Base-by-base conservation (phyloP, 2,888 invertebrate species). In the Oithona nana region DNA sequence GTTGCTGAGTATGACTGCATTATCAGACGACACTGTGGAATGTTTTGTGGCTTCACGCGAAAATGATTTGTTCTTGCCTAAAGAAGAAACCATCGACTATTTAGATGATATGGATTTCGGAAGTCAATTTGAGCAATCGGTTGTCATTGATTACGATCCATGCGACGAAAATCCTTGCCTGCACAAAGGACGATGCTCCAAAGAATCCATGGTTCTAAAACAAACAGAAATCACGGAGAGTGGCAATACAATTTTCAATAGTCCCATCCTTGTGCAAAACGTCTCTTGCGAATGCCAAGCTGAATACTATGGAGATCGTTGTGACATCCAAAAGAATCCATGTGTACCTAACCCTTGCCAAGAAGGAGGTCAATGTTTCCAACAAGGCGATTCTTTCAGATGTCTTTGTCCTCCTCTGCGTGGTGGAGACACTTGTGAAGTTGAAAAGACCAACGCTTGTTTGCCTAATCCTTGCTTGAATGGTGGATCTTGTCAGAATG, bases 271-370 rank as follows among this genome's bases (percentile, higher is more conserved):
- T 0, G 77, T 79, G 8, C 84, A 88, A 70, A 84, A 85, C 66
- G 85, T 83, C 71, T 77, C 75, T 2, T 92, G 92, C 71, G 81
- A 82, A 66, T 92, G 92, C 70, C 79, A 81, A 0, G 84, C 86
- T 65, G 88, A 88, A 52, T 92, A 86, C 70, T 85, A 83, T 16
- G 92, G 92, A 0, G 77, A 78, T 1, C 80, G 82, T 64, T 92
- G 92, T 72, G 86, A 87, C 69, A 83, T 83, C 69, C 79, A 87
- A 6, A 88, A 88, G 75, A 89, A 92, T 75, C 94, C 94, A 0
- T 90, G 92, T 70, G 79, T 83, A 28, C 88, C 88, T 1, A 88
- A 85, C 71, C 93, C 92, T 3, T 95, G 95, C 71, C 80, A 82
- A 66, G 80, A 81, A 68, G 86, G 86, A 64, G 89, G 86, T 0